Conservation (phyloP, 2,797 vertebrate species). For the Centropyge bicolor region DNA sequence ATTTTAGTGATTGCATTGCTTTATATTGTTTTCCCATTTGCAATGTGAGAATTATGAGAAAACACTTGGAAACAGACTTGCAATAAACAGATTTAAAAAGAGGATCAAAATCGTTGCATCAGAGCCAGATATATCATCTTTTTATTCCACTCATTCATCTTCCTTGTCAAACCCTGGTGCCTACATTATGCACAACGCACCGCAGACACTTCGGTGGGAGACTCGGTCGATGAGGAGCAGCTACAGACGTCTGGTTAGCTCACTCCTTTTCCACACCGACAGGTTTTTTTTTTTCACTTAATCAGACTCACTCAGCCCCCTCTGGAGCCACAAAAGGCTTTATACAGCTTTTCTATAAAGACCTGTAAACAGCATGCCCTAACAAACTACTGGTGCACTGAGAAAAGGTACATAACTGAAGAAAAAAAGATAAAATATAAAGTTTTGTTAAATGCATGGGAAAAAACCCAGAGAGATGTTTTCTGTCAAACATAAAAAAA, state of each 20-base stretch:
- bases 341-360: not conserved
- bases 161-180: too few relatives aligned
- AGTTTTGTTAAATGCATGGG: not conserved
- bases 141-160: not conserved
- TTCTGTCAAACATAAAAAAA: conserved; percentile 1
- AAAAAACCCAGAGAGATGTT: not conserved
- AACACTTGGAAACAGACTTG: too few relatives aligned
- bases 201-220: too few relatives aligned
- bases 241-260: too few relatives aligned
- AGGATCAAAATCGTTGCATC: too few relatives aligned
- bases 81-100: not conserved
- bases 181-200: too few relatives aligned
- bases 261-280: too few relatives aligned
- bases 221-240: too few relatives aligned
- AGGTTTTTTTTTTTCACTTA: too few relatives aligned
- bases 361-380: not conserved
- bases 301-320: not conserved
- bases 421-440: not conserved
- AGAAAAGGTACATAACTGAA: not conserved
- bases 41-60: not conserved
- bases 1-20: not conserved
- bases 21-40: not conserved
- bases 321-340: too few relatives aligned
- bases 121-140: not conserved
- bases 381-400: not conserved